Evolutionary conservation across 1,140 invertebrate genomes (phyloP), one percentile per base, ranked within the genome.

Genomic region (Pollicipes pollicipes): DNA sequence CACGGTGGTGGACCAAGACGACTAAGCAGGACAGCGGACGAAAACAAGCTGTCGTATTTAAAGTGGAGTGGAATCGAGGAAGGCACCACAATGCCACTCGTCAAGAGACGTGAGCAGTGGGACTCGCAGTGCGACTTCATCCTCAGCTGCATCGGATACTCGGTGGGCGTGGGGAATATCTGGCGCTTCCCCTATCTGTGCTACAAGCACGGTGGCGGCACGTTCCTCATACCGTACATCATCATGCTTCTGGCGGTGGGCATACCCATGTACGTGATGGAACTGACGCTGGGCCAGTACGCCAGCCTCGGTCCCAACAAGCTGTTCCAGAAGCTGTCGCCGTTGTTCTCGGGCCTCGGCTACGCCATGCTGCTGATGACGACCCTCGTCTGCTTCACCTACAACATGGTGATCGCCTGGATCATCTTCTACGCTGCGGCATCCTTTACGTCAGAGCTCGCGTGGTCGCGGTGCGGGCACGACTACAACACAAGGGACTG

Each of bases 351-450:
- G 32, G 96, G 97, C 77, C 95, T 98, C 73, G 97, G 97, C n/a
- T 98, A 97, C 81, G 91, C 94, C 3, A 95, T 98, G 72, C 93
- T 94, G 58, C 82, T 98, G 73, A 98, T 98, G 73, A 94, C 95
- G 17, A 96, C 98, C 81, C 98, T 98, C 83, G 95, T 97, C 72
- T 95, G 97, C 80, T 97, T 99, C 82, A 99, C 97, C 81, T 99
- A 99, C 83, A 98, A 98, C 81, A 92, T 98, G 4, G 97, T 99
- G 79, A 97, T 98, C 76, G 89, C 87, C 45, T 91, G 89, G 89
- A 90, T 88, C 35, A 85, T 91, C 63, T 88, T 88, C 78, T 92
- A 91, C 78, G 87, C 91, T 82, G 85, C 86, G 73, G 86, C 87
- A 31, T 90, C 89, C 73, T 75, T 76, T 71, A 81, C 81, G 66